A percentile compares a stretch with the other conserved stretches of the same genome.
Evolutionary conservation across 2,888 invertebrate species (phyloP).

Genomic region (Agrotis puta): DNA sequence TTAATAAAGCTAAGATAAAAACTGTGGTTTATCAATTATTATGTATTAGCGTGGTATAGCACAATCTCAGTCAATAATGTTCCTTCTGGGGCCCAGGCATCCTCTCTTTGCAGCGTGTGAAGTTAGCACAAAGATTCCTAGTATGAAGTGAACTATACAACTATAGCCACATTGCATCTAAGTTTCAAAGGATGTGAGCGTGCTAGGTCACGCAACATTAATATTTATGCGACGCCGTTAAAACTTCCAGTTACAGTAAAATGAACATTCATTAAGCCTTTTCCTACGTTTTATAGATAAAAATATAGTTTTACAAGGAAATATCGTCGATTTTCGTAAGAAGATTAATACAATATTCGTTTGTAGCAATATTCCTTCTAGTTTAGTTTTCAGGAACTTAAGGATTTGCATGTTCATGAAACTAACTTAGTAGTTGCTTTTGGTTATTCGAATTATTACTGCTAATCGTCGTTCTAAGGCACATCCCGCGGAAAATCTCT

Average conservation of each 20-base stretch:
- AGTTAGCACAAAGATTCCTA: constrained; percentile 2
- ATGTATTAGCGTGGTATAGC: too few species aligned
- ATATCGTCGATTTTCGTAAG: neutral
- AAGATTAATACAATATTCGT: too few species aligned
- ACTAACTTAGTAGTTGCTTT: neutral
- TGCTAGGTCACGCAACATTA: constrained; percentile 37
- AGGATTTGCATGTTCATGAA: neutral
- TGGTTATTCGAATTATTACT: too few species aligned
- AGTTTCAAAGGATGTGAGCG: constrained; percentile 34
- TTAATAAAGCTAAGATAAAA: neutral
- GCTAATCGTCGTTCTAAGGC: too few species aligned
- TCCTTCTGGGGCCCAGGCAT: too few species aligned
- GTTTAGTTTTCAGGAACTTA: neutral
- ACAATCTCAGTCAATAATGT: too few species aligned
- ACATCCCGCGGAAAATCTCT: too few species aligned
- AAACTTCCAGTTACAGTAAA: constrained; percentile 18
- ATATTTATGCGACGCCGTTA: constrained; percentile 35
- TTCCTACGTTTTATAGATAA: neutral
- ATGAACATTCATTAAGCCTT: neutral
- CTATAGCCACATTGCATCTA: neutral
- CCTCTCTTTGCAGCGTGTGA: neutral
- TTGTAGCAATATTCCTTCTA: too few species aligned
- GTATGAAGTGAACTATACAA: constrained; percentile 15
- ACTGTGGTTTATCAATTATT: neutral
- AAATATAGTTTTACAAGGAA: neutral